phyloP scores from a whole-genome alignment of 2,113 vertebrate species.

The Perccottus glenii region DNA sequence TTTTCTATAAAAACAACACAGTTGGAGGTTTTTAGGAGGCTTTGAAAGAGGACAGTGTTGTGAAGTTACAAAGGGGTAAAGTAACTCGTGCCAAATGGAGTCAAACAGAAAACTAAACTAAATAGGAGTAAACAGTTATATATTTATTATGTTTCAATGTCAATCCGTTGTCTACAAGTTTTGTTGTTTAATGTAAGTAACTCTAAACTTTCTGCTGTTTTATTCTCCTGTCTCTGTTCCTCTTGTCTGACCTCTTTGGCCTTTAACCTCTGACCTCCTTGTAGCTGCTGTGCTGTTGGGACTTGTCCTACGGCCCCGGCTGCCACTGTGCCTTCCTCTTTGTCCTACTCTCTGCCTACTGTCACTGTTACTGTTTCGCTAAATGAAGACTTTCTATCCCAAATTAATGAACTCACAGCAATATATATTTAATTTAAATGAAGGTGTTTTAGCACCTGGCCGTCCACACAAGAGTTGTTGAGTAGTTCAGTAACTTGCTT shows the following conservation, averaged over 20 bases:
- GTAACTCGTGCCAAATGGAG: too few relatives aligned
- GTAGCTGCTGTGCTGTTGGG: slow-evolving; percentile 67
- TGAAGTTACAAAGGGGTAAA: too few relatives aligned
- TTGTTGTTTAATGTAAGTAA: slow-evolving; percentile 15
- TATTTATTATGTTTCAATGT: not conserved
- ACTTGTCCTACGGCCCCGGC: slow-evolving; percentile 51
- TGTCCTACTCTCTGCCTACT: slow-evolving; percentile 62
- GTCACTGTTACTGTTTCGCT: slow-evolving; percentile 61
- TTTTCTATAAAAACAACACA: too few relatives aligned
- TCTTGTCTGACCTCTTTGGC: slow-evolving; percentile 30
- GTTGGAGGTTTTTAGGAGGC: too few relatives aligned
- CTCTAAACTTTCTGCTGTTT: slow-evolving; percentile 45
- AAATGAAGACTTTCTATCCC: not conserved
- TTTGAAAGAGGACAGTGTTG: too few relatives aligned
- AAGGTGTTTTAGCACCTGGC: too few relatives aligned
- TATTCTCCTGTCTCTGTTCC: slow-evolving; percentile 22
- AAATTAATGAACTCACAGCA: not conserved
- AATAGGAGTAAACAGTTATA: not conserved
- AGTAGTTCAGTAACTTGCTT: too few relatives aligned
- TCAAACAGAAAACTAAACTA: too few relatives aligned
- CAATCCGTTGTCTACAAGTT: slow-evolving; percentile 1
- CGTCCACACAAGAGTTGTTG: too few relatives aligned
- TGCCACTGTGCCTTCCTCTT: slow-evolving; percentile 58
- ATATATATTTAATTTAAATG: too few relatives aligned
- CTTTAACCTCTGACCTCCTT: slow-evolving; percentile 34